Conservation (phyloP, 2,113 vertebrate species). For the Gila orcuttii region DNA sequence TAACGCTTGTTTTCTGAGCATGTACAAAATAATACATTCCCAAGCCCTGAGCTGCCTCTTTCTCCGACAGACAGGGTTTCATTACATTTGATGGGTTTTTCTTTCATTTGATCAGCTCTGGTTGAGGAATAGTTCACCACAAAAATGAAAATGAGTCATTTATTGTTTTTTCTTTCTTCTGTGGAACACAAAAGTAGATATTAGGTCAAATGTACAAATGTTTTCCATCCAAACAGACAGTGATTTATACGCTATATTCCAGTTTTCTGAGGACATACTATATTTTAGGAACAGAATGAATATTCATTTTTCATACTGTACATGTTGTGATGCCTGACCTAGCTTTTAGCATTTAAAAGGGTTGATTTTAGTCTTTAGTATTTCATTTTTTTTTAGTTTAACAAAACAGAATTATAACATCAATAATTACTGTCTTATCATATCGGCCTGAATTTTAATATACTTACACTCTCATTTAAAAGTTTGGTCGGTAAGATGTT, state of each 20-base stretch:
- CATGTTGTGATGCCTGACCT: background rate
- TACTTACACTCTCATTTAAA: background rate
- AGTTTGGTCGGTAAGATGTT: background rate
- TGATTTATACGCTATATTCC: background rate
- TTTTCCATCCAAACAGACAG: background rate
- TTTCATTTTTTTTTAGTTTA: background rate
- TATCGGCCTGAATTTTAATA: background rate
- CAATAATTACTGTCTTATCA: background rate
- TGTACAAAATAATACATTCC: slow-evolving; percentile 81
- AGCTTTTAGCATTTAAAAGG: background rate
- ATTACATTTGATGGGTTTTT: slow-evolving; percentile 51
- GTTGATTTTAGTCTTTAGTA: background rate
- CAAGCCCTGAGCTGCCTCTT: slow-evolving; percentile 66
- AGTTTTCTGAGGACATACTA: background rate
- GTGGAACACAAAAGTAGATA: background rate
- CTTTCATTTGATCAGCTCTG: background rate
- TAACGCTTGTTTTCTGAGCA: slow-evolving; percentile 62
- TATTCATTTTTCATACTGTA: background rate
- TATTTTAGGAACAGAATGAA: background rate
- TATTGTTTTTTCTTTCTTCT: background rate
- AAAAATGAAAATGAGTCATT: background rate
- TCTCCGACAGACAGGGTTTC: slow-evolving; percentile 65
- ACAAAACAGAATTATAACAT: background rate
- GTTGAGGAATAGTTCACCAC: background rate
- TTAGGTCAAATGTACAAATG: background rate